Evolutionary conservation across 1,140 invertebrate species (phyloP), one percentile per base, ranked within the genome.

Genomic region (Aphaenogaster floridana): DNA sequence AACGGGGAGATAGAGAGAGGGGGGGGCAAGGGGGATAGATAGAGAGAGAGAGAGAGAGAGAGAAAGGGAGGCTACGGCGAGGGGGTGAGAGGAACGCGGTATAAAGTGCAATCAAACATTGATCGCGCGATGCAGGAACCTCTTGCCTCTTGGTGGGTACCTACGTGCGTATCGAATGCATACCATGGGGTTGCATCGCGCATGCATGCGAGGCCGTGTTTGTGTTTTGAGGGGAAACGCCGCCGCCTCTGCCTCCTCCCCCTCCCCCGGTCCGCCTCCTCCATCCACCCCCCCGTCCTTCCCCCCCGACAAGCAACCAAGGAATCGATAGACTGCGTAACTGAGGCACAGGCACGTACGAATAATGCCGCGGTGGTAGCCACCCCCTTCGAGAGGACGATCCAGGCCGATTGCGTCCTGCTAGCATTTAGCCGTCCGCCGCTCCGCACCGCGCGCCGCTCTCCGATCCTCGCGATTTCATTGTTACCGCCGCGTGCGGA

Each of bases 251-350:
- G 77, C 72, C 87, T 54, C 77, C 8, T 9, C 13, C 39, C 0
- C 28, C 28, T 11, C 34, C 42, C 42, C n/a, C n/a, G 13, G 6
- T 6, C 13, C n/a, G 52, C 88, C 78, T 52, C 80, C 71, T 54
- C 76, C 77, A 59, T 59, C 21, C 42, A 1, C 8, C n/a, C 84
- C 13, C 13, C 63, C 48, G 28, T 50, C 36, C 52, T 0, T 9
- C 50, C n/a, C 57, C 57, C 50, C 76, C 86, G 77, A 78, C 90
- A 78, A 83, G 83, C 90, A 80, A 86, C 86, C 88, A 91, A 91
- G 91, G 91, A 91, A 91, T 91, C 91, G 91, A 91, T 91, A 91
- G 91, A 91, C 91, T 88, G 88, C 91, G 91, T 91, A 91, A 91
- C 91, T 88, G 89, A 91, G 90, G 89, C 86, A 90, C 90, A 86